These are phyloP conservation scores for Nycticebus coucang DNA, from an alignment of 2,113 vertebrate genomes.

Conservation along the genomic window DNA sequence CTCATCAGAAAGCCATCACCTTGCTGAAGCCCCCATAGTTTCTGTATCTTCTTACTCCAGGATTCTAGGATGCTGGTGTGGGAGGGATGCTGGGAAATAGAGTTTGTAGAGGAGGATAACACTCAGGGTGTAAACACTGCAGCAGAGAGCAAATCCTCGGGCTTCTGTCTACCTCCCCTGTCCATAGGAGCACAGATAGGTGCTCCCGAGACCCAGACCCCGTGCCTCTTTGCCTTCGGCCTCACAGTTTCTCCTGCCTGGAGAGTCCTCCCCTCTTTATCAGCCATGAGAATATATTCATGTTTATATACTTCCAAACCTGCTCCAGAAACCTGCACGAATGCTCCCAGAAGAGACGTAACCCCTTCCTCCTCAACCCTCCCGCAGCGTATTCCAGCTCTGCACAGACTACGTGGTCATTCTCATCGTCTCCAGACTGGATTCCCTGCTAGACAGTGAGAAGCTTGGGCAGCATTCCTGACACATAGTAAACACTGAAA, in stretches of 20 bases:
- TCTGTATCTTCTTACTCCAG: background rate
- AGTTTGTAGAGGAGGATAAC: background rate
- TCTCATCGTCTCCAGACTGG: background rate
- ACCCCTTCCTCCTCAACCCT: background rate
- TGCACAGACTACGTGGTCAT: background rate
- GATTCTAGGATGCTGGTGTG: background rate
- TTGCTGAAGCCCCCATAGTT: background rate
- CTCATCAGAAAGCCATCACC: background rate
- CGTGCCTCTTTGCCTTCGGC: background rate
- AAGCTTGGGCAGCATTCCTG: background rate
- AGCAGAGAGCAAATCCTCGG: background rate
- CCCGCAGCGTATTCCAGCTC: background rate
- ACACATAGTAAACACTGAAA: background rate
- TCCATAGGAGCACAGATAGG: background rate
- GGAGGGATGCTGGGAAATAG: background rate
- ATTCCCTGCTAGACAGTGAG: background rate
- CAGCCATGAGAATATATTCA: background rate
- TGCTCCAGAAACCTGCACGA: background rate
- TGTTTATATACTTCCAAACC: background rate
- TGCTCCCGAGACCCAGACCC: background rate
- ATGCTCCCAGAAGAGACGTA: background rate
- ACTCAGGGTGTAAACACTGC: background rate
- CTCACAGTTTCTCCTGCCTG: background rate
- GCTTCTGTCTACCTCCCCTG: background rate
- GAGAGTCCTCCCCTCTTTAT: background rate